Evolutionary conservation across 2,888 invertebrate genomes (phyloP).

Genomic region (Sinhomidia bicolor): DNA sequence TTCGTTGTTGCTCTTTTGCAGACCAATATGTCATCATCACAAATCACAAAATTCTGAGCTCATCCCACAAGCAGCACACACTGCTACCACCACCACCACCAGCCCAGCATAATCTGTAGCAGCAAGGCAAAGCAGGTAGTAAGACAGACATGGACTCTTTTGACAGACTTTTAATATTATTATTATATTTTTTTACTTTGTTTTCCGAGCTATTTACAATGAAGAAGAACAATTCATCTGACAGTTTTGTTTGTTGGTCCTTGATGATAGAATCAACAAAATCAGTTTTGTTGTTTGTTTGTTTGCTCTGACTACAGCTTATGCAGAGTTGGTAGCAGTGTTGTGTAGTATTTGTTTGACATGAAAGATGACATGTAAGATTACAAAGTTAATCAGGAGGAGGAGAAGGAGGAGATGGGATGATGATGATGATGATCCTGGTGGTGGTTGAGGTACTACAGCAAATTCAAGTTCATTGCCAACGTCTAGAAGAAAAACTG

Average conservation of each 20-base stretch:
- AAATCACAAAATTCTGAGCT: slow-evolving; percentile 43
- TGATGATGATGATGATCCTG: no score
- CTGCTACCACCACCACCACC: neutral
- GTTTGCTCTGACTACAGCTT: no score
- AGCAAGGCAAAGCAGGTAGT: no score
- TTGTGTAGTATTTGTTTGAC: neutral
- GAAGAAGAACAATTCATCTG: neutral
- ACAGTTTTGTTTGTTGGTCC: neutral
- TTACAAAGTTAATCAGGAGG: slow-evolving; percentile 34
- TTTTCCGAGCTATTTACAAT: neutral
- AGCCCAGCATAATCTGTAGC: neutral
- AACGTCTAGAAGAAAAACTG: no score
- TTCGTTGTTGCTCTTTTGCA: neutral
- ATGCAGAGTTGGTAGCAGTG: neutral
- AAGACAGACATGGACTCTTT: neutral
- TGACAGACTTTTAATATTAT: neutral
- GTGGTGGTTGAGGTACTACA: no score
- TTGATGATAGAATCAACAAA: neutral
- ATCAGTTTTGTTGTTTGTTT: no score
- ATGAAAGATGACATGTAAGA: slow-evolving; percentile 48
- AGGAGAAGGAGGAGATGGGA: neutral
- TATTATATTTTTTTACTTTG: neutral
- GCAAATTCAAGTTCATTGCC: no score
- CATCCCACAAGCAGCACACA: slow-evolving; percentile 41
- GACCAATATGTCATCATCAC: slow-evolving; percentile 38